Base-by-base conservation (phyloP, 2,888 invertebrate genomes). In the Ectobius pallidus region DNA sequence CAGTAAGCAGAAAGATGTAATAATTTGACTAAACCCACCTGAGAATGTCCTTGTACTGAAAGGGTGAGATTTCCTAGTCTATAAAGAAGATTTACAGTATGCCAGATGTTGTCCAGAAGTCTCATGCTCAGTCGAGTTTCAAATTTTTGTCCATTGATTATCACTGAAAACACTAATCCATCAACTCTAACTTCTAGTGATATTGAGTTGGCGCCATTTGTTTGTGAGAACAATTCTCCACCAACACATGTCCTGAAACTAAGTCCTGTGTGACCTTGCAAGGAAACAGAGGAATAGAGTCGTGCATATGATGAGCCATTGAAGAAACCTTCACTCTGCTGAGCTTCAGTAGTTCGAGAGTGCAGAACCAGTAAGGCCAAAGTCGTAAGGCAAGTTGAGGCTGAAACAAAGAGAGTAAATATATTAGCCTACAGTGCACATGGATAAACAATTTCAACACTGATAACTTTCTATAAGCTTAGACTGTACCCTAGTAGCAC, bases 61-160 rank as follows among this genome's bases (percentile, higher is more conserved):
- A 89, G 81, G 0, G 87, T 87, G 20, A 88, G 82, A 80, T 88
- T 88, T 14, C 87, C 88, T n/a, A 87, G 81, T 74, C 84, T 83
- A 82, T 90, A 90, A 68, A 88, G 85, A 63, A 92, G 83, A 80
- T 89, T 89, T 69, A 92, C 89, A 80, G 88, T 90, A 83, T 94
- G 93, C 94, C 94, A 94, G 79, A 86, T 88, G 84, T 94, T 94
- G 85, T 94, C 91, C 73, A 94, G 85, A 76, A 92, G 88, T 80
- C 89, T 88, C 73, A 89, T 90, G 69, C 86, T 85, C 73, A 93
- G 85, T 74, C 87, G 88, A 62, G 90, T 89, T 81, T 91, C 91
- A 78, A 84, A 85, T 32, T 80, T 79, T 73, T 83, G 82, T 3
- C 68, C 72, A 11, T 52, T 58, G 25, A 69, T n/a, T 11, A 46